Percentiles rank a stretch among this genome's conserved stretches.
Evolutionary conservation across 2,888 invertebrate species (phyloP).

Genomic region (Thereva nobilitata): DNA sequence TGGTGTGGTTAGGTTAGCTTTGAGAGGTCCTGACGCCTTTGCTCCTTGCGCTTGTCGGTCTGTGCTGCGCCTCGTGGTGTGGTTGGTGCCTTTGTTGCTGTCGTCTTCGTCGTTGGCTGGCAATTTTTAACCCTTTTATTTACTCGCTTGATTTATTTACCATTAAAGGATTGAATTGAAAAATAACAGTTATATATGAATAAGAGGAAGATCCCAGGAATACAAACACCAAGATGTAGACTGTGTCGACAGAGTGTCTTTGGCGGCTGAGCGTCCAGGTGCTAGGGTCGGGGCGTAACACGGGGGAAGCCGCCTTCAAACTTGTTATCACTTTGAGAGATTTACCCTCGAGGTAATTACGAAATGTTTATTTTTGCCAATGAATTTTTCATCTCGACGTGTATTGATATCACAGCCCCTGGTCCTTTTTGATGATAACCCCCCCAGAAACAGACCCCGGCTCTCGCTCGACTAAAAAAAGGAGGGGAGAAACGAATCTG

Average conservation of each 20-base stretch:
- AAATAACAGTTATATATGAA: constrained; percentile 33
- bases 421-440: background rate
- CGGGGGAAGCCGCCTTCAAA: constrained; percentile 8
- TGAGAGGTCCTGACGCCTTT: background rate
- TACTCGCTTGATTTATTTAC: constrained; percentile 34
- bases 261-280: no score
- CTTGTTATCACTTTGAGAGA: constrained; percentile 12
- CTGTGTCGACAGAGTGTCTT: background rate
- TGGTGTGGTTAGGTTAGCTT: background rate
- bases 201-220: background rate
- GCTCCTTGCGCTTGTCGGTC: background rate
- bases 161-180: constrained; percentile 31
- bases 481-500: constrained; percentile 23
- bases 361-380: constrained; percentile 38
- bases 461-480: background rate
- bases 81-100: constrained; percentile 15
- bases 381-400: constrained; percentile 38
- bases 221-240: background rate
- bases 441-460: background rate
- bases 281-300: background rate
- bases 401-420: constrained; percentile 27
- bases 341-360: constrained; percentile 33
- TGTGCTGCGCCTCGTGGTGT: background rate
- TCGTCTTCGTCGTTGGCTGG: background rate
- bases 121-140: constrained; percentile 12